These are phyloP conservation scores for Phaethornis superciliosus DNA, from an alignment of 2,113 vertebrate species.

Conservation along the genomic window DNA sequence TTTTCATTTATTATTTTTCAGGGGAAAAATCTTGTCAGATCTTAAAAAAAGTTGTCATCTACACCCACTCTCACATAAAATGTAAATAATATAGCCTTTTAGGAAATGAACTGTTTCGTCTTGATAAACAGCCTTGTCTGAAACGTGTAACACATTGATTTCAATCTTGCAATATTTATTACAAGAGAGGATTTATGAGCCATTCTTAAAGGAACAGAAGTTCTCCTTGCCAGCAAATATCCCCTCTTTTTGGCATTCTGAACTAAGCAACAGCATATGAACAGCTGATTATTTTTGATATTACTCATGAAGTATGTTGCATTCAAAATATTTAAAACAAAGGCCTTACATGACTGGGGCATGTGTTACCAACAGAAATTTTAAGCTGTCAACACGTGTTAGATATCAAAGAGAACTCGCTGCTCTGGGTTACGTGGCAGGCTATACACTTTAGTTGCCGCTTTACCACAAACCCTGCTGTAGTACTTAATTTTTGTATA, in stretches of 20 bases:
- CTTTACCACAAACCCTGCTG: conserved; percentile 46
- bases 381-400: conserved; percentile 21
- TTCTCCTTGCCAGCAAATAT: background rate
- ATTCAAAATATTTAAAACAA: background rate
- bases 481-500: conserved; percentile 38
- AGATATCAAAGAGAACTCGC: background rate
- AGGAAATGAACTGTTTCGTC: conserved; percentile 36
- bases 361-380: conserved; percentile 13
- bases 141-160: background rate
- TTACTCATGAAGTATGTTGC: background rate
- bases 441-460: background rate
- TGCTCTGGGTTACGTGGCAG: background rate
- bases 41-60: background rate
- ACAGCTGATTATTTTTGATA: background rate
- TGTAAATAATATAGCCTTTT: background rate
- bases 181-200: background rate
- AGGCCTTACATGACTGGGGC: background rate
- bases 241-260: background rate
- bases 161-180: conserved; percentile 27
- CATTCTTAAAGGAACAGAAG: background rate
- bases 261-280: background rate
- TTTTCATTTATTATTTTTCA: background rate
- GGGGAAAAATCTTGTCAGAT: background rate
- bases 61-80: background rate
- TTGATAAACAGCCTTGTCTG: conserved; percentile 25